Percentiles rank a stretch among this genome's conserved stretches.
Conservation (phyloP, 2,888 invertebrate genomes). For the Melanostoma scalare region DNA sequence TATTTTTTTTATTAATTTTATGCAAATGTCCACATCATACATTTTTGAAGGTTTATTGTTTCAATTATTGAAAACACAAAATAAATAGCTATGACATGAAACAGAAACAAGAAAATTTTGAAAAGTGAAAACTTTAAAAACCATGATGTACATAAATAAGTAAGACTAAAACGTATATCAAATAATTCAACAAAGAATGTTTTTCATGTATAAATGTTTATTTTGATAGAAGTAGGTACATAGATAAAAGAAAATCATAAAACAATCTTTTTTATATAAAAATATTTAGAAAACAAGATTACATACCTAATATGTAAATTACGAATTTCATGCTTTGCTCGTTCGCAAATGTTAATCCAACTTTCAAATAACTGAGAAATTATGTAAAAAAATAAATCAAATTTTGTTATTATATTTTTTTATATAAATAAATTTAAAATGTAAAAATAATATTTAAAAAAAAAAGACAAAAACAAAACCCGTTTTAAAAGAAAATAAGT, state of each 20-base stretch:
- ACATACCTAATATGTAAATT: slow-evolving; percentile 31
- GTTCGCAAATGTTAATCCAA: slow-evolving; percentile 60
- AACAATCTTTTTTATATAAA: slow-evolving; percentile 14
- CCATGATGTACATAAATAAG: too few species aligned
- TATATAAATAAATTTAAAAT: slow-evolving; percentile 18
- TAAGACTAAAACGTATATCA: not conserved
- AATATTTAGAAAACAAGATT: slow-evolving; percentile 22
- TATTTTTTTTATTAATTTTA: too few species aligned
- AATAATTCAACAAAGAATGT: slow-evolving; percentile 8
- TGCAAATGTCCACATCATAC: too few species aligned
- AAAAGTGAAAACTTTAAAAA: too few species aligned
- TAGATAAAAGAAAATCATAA: slow-evolving; percentile 24
- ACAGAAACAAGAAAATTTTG: too few species aligned
- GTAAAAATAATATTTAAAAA: slow-evolving; percentile 1
- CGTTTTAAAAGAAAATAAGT: slow-evolving; percentile 3
- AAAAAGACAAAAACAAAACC: slow-evolving; percentile 4
- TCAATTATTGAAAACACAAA: too few species aligned
- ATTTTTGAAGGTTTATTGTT: too few species aligned
- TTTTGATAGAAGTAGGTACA: slow-evolving; percentile 18
- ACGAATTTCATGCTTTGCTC: slow-evolving; percentile 60
- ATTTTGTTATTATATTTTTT: slow-evolving; percentile 1
- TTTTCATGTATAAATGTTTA: slow-evolving; percentile 12
- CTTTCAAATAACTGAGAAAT: slow-evolving; percentile 13
- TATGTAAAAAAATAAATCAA: not conserved
- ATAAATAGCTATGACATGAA: too few species aligned